These are phyloP conservation scores for Rhamnusium bicolor DNA, from an alignment of 2,888 invertebrate species.

Conservation along the genomic window DNA sequence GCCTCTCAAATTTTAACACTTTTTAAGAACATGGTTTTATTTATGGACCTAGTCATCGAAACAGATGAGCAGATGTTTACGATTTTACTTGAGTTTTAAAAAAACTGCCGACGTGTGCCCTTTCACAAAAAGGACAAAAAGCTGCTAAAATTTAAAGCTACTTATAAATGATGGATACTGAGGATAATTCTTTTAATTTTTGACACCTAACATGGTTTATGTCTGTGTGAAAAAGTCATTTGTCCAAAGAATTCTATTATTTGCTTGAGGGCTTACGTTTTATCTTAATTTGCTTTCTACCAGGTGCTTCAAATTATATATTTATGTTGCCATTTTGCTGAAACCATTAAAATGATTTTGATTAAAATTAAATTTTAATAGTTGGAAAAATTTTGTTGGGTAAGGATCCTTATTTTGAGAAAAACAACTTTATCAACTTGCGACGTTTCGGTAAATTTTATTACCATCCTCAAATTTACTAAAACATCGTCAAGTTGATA, in stretches of 20 bases:
- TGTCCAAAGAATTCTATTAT: slow-evolving; percentile 15
- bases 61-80: slow-evolving; percentile 33
- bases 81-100: slow-evolving; percentile 14
- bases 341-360: neutral
- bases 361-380: neutral
- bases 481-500: too few relatives aligned
- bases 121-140: slow-evolving; percentile 14
- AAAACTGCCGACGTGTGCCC: slow-evolving; percentile 29
- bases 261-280: neutral
- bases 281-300: neutral
- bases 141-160: slow-evolving; percentile 28
- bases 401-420: too few relatives aligned
- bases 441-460: too few relatives aligned
- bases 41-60: slow-evolving; percentile 20
- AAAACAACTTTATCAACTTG: too few relatives aligned
- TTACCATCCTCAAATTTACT: too few relatives aligned
- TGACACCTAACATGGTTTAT: slow-evolving; percentile 16
- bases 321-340: neutral
- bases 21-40: slow-evolving; percentile 26
- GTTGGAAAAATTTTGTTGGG: too few relatives aligned
- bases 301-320: neutral
- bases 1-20: slow-evolving; percentile 34
- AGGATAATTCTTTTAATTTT: slow-evolving; percentile 29
- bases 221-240: neutral
- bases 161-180: slow-evolving; percentile 24